Evolutionary conservation across 92 coral and sea anemone genomes (phyloP), one percentile per base, ranked within the genome.

Genomic region (Palythoa heliodiscus): DNA sequence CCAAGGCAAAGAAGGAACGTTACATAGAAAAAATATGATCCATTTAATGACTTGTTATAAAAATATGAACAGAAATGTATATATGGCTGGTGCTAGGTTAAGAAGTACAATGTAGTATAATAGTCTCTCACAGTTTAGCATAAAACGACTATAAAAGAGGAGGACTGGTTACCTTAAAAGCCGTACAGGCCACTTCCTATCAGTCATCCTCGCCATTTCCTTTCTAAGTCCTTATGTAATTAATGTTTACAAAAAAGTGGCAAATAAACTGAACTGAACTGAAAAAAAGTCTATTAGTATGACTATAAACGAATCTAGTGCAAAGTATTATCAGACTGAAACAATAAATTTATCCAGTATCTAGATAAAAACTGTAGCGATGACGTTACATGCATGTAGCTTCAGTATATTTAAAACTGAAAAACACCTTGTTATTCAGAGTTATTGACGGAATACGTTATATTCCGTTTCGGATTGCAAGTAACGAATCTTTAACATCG

Each of bases 21-120:
- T 63, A 63, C 24, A 63, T 16, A 63, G 72, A 68, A 68, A 68
- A 68, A 68, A 68, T 68, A 68, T 68, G 72, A 68, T 71, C 75
- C 75, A 71, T 71, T 39, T 39, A 39, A 38, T 71, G 53, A 39
- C 75, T 71, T 71, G 75, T 71, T 71, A 71, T 71, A 71, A n/a
- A n/a, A n/a, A n/a, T n/a, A n/a, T 71, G 75, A 71, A 71, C 75
- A 71, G 75, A 71, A 71, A 23, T 71, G 75, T 71, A 71, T 35
- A 71, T 52, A 71, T 71, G 75, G 75, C 75, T 71, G 52, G 75
- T 71, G 75, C 75, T 71, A 71, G 75, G 75, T 39, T 71, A 71
- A 71, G 75, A 71, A 71, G 75, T 71, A 71, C n/a, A n/a, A 29
- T 0, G 35, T 29, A 29, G 75, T 71, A 71, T 71, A 71, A 71